A percentile compares a stretch with the other conserved stretches of the same genome.
These are phyloP conservation scores for Hydrozoanthus tunicans DNA, from an alignment of 64 coral and sea anemone species.

Conservation along the genomic window DNA sequence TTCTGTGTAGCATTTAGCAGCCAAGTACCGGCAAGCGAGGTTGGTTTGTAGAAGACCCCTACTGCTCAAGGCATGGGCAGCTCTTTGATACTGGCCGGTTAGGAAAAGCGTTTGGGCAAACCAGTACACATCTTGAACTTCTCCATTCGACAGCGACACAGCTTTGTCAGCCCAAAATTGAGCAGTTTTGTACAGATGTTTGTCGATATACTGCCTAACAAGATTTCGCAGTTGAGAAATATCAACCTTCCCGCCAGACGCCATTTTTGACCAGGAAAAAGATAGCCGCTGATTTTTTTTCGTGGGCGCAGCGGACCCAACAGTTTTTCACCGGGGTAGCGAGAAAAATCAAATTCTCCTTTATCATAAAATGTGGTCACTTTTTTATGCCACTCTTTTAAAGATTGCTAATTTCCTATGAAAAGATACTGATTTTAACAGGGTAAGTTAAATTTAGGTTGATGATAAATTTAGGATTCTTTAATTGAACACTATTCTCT, in stretches of 20 bases:
- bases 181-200: constrained; percentile 97
- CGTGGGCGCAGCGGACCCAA: background rate
- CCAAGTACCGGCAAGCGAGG: constrained; percentile 86
- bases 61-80: constrained; percentile 75
- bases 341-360: background rate
- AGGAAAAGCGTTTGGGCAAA: constrained; percentile 93
- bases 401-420: background rate
- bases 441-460: background rate
- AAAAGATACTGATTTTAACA: background rate
- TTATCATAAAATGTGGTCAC: too few relatives aligned
- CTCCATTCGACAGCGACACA: constrained; percentile 88
- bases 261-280: constrained; percentile 76
- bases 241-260: constrained; percentile 98
- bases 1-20: constrained; percentile 93
- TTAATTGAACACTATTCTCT: background rate
- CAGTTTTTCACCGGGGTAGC: constrained; percentile 29
- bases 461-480: background rate
- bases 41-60: constrained; percentile 79
- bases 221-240: constrained; percentile 98
- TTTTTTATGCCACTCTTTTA: background rate
- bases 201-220: constrained; percentile 93
- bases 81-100: constrained; percentile 85
- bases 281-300: background rate
- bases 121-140: constrained; percentile 98
- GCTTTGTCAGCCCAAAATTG: constrained; percentile 99